A percentile compares a stretch with the other conserved stretches of the same genome.
phyloP scores from a whole-genome alignment of 2,888 invertebrate genomes.

The Willowsia nigromaculata region DNA sequence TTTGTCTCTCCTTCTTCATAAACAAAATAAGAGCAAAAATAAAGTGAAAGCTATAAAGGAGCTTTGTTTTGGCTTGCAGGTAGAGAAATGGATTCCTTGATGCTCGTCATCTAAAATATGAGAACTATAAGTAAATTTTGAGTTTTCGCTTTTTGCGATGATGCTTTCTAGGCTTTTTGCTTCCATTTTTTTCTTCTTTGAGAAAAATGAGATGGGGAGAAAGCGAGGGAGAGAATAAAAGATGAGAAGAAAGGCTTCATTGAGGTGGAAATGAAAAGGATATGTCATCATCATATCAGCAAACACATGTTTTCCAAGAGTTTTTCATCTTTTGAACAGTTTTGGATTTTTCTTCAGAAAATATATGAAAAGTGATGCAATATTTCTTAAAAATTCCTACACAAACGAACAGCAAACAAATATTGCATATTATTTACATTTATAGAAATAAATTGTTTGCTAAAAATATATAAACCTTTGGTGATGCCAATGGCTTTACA shows the following conservation, averaged over 20 bases:
- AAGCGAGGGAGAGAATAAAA: not conserved
- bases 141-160: not conserved
- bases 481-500: too few relatives aligned
- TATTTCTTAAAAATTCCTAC: not conserved
- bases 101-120: not conserved
- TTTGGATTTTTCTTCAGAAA: not conserved
- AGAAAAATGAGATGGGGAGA: slow-evolving; percentile 4
- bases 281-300: slow-evolving; percentile 21
- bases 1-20: not conserved
- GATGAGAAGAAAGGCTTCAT: not conserved
- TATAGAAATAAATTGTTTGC: too few relatives aligned
- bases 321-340: not conserved
- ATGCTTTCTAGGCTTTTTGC: not conserved
- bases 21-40: not conserved
- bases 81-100: not conserved
- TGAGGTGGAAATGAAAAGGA: slow-evolving; percentile 23
- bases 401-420: not conserved
- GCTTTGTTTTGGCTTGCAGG: not conserved
- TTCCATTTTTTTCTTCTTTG: not conserved
- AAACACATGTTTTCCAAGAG: not conserved
- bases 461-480: too few relatives aligned
- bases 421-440: not conserved
- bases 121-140: not conserved
- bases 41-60: not conserved
- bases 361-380: not conserved